Base-by-base conservation (phyloP, 2,888 invertebrate genomes). In the Venusia cambrica region DNA sequence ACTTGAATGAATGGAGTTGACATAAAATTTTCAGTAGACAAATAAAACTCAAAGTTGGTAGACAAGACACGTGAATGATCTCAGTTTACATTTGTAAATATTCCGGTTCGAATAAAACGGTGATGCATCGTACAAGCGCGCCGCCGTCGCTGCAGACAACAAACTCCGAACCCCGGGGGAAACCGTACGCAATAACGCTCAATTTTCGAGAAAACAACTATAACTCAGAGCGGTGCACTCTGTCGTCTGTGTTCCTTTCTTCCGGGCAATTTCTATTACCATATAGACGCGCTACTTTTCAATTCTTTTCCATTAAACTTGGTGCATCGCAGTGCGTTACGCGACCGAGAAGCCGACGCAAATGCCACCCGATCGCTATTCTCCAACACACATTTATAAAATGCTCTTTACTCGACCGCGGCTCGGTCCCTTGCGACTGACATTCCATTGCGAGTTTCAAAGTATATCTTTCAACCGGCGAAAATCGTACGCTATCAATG, bases 301-400 rank as follows among this genome's bases (percentile, higher is more conserved):
- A 85, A 85, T 85, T 85, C 87, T 85, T 85, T 85, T 85, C 85
- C 84, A 87, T 85, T 87, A 85, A 85, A 87, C 74, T 87, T 80
- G 80, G 78, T 80, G 78, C 83, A 83, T 79, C 74, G 79, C 59
- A 57, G 73, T 80, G 83, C 81, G 81, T 83, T 81, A 72, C 66
- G 62, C 63, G 65, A 63, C 51, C 62, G 30, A 8, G 29, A 39
- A 35, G 34, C 24, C 67, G 62, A 54, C 54, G 41, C 35, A 36
- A 24, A 61, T 63, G 62, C 63, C 68, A 70, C 70, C 72, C 63
- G 67, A 60, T 67, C 63, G 57, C 70, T 72, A 71, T 76, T 74
- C 74, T 77, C 70, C 74, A 76, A 83, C n/a, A 84, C 74, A 85
- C 80, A 83, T 87, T 85, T 83, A 78, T 84, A 85, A 84, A 84